Evolutionary conservation across 1,140 invertebrate genomes (phyloP), one percentile per base, ranked within the genome.

Genomic region (Ladona fulva): DNA sequence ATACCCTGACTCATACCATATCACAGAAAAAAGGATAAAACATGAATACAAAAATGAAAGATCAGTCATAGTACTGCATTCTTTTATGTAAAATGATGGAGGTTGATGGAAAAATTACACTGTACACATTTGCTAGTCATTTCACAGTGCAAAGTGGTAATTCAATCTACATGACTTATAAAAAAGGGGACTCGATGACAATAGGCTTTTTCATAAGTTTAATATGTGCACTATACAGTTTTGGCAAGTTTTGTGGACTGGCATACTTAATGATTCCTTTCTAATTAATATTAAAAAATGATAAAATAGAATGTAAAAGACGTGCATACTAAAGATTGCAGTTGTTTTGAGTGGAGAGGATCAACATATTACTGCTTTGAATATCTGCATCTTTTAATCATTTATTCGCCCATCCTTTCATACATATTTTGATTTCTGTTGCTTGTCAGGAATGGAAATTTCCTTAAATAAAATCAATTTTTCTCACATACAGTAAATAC

Each of bases 1-100:
- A 66, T 66, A 66, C 52, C 52, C 52, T 66, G 52, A 66, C 52
- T 66, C 52, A 66, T 22, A 66, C 16, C n/a, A 66, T 66, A 66
- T 66, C 52, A 66, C 52, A 66, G 52, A 66, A 66, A 66, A 66
- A 66, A 66, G 52, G 52, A 66, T 66, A 66, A 66, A 66, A 66
- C n/a, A 66, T 66, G 52, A 22, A 6, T 66, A 22, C 52, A 66
- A 66, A 37, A 66, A 66, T 66, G 52, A 66, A 66, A 66, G 16
- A 66, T 66, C 52, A 66, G 52, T 66, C 52, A 66, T 22, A 66
- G n/a, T 66, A 66, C 52, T 66, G 52, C n/a, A 66, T 66, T 66
- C n/a, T 16, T 66, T 66, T 66, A 22, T 66, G 52, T 66, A 66
- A 66, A 66, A 66, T 12, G 52, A 66, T 66, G n/a, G n/a, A 66